Evolutionary conservation across 2,113 vertebrate species (phyloP).

Genomic region (Psilopsiagon aurifrons): DNA sequence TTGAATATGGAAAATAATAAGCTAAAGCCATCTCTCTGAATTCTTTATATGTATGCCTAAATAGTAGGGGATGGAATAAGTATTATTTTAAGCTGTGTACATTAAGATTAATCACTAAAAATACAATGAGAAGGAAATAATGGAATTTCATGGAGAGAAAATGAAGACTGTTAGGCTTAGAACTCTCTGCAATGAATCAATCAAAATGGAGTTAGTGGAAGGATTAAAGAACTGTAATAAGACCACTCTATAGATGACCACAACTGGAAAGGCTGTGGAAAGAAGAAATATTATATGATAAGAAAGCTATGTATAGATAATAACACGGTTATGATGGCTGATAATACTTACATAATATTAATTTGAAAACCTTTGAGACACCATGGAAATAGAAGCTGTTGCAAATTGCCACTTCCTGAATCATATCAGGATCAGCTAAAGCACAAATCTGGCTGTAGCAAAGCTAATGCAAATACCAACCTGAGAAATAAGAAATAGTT

Average conservation of each 20-base stretch:
- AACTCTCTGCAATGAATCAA: not conserved
- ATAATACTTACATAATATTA: not conserved
- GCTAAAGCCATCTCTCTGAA: not conserved
- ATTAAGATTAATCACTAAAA: not conserved
- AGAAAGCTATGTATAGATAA: not conserved
- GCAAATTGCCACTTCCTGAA: not conserved
- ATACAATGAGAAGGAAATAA: not conserved
- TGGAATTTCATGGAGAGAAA: not conserved
- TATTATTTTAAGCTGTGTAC: not conserved
- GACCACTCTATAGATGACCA: not conserved
- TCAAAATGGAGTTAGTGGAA: not conserved
- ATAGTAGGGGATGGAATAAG: not conserved
- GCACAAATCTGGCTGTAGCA: not conserved
- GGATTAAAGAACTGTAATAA: not conserved
- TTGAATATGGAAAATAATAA: not conserved
- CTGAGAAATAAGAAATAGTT: conserved; percentile 22
- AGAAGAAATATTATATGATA: not conserved
- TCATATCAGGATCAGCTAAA: not conserved
- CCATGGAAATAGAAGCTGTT: not conserved
- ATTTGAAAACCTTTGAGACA: conserved; percentile 4
- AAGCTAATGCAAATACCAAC: conserved; percentile 8
- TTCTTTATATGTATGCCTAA: not conserved
- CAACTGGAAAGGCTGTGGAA: not conserved
- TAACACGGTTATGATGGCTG: not conserved
- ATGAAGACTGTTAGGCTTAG: not conserved